These are phyloP conservation scores for Sitobion miscanthi DNA, from an alignment of 1,140 invertebrate genomes.

Conservation along the genomic window DNA sequence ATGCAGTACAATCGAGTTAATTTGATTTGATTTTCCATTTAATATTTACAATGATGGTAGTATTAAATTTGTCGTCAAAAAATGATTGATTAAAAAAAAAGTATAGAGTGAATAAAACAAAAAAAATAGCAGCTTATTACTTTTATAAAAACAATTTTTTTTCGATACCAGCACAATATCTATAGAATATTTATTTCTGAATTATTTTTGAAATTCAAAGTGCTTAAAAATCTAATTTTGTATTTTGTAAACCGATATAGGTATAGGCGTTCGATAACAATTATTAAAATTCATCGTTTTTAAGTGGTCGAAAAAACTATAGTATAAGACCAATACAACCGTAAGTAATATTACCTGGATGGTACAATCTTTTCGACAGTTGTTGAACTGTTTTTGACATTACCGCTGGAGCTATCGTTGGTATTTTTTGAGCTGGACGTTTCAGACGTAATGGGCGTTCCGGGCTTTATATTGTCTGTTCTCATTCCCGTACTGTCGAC, in stretches of 20 bases:
- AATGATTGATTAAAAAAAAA: neutral
- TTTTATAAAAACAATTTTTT: neutral
- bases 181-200: neutral
- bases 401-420: slow-evolving; percentile 18
- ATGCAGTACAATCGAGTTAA: neutral
- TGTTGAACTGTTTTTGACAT: slow-evolving; percentile 36
- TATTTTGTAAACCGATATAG: neutral
- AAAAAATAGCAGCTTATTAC: neutral
- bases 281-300: neutral
- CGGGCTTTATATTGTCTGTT: slow-evolving; percentile 37
- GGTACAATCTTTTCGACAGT: slow-evolving; percentile 27
- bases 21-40: neutral
- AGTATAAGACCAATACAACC: neutral
- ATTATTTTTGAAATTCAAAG: neutral
- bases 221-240: neutral
- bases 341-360: slow-evolving; percentile 22
- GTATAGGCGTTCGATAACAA: neutral
- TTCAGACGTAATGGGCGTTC: slow-evolving; percentile 52
- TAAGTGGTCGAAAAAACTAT: neutral
- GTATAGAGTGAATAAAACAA: neutral
- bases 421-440: slow-evolving; percentile 54
- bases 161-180: neutral
- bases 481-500: slow-evolving; percentile 54
- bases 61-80: neutral
- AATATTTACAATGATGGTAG: neutral